phyloP scores from a whole-genome alignment of 2,797 vertebrate genomes.

The Notolepis coatsorum region DNA sequence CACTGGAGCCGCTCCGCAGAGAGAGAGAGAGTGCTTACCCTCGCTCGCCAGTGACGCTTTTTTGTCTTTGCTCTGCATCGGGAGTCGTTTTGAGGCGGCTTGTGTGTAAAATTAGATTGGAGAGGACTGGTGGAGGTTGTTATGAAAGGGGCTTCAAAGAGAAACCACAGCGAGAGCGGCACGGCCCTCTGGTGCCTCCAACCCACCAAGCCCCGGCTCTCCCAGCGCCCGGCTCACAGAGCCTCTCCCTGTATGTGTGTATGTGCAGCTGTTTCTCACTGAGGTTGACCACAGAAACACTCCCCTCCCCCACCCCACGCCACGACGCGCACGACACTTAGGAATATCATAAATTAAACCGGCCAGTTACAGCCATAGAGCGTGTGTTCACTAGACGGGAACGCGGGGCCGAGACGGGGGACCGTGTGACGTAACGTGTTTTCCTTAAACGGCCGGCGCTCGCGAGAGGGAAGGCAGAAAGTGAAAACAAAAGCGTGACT shows the following conservation, averaged over 20 bases:
- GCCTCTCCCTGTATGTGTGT: constrained; percentile 35
- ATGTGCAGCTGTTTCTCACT: constrained; percentile 65
- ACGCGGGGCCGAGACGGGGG: constrained; percentile 40
- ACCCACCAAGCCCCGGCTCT: constrained; percentile 46
- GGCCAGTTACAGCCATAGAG: constrained; percentile 44
- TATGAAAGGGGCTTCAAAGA: constrained; percentile 71
- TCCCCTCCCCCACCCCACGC: no score
- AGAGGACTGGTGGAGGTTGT: constrained; percentile 54
- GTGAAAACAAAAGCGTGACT: constrained; percentile 62
- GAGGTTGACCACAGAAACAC: constrained; percentile 61
- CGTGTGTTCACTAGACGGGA: constrained; percentile 67
- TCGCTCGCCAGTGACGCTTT: no score
- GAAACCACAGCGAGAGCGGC: constrained; percentile 59
- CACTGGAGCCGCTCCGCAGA: no score
- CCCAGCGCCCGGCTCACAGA: constrained; percentile 24
- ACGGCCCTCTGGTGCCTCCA: constrained; percentile 47
- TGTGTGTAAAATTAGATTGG: constrained; percentile 61
- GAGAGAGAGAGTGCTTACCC: no score
- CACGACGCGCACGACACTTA: constrained; percentile 45
- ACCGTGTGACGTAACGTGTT: constrained; percentile 53
- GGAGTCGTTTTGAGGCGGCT: constrained; percentile 30
- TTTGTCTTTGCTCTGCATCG: constrained; percentile 37
- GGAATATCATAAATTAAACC: constrained; percentile 56
- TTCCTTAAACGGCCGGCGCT: constrained; percentile 46
- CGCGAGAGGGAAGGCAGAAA: constrained; percentile 55